Conservation (phyloP, 1,140 invertebrate genomes). For the Sitophilus oryzae region DNA sequence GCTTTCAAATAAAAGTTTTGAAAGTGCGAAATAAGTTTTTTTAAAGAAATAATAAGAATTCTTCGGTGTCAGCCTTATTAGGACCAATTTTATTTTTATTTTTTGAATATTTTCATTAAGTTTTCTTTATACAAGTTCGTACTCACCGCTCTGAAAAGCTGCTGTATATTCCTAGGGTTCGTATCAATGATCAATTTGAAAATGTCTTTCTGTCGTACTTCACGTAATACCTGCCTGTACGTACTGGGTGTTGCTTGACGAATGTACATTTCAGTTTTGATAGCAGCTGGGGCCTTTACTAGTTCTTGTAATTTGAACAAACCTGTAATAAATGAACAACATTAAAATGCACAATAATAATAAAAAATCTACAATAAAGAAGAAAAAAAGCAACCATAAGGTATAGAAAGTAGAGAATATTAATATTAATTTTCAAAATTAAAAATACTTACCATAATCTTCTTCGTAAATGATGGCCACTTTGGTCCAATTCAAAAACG, state of each 20-base stretch:
- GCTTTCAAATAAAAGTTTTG: too few relatives aligned
- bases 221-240: constrained; percentile 72
- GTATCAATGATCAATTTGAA: constrained; percentile 82
- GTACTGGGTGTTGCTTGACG: constrained; percentile 66
- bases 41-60: too few relatives aligned
- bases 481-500: constrained; percentile 87
- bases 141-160: constrained; percentile 78
- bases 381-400: too few relatives aligned
- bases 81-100: too few relatives aligned
- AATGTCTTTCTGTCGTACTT: constrained; percentile 75
- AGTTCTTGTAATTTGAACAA: constrained; percentile 82
- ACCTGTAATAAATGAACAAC: constrained; percentile 54
- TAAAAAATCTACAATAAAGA: too few relatives aligned
- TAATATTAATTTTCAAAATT: neutral
- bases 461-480: constrained; percentile 92
- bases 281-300: constrained; percentile 58
- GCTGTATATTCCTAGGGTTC: constrained; percentile 66
- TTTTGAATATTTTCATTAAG: too few relatives aligned
- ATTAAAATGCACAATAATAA: too few relatives aligned
- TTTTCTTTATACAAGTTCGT: too few relatives aligned
- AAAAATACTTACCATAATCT: constrained; percentile 60
- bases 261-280: constrained; percentile 76
- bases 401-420: too few relatives aligned
- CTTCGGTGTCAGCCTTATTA: too few relatives aligned
- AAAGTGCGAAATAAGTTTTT: too few relatives aligned